Base-by-base conservation (phyloP, 2,888 invertebrate species). In the Uropetala carovei region DNA sequence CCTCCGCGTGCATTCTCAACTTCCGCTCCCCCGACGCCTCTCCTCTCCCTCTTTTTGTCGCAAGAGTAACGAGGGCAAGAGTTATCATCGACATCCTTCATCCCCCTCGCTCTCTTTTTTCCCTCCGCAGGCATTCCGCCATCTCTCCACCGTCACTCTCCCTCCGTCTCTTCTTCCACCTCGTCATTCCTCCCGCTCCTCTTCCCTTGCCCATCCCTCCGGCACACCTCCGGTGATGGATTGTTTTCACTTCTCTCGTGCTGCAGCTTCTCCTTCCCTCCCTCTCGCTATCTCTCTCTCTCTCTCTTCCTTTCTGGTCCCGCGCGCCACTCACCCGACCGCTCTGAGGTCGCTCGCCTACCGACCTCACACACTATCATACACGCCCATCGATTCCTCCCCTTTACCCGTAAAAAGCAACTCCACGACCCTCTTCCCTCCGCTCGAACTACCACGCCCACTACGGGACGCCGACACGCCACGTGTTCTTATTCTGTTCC, bases 51-150 rank as follows among this genome's bases (percentile, higher is more conserved):
- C 83, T n/a, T 16, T 56, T 18, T 83, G 83, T 83, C 83, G 57
- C 83, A 83, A 83, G 83, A 83, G 83, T 83, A 83, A 83, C 83
- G 83, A 83, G 83, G 83, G 83, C 83, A 83, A 83, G 83, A 83
- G 83, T 83, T 89, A 60, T 89, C 64, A 89, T 89, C 64, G 64
- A 60, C 89, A 68, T 18, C 27, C 30, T 64, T 89, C 43, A 89
- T 30, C 89, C 43, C 43, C 64, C 64, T 89, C 64, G 27, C 30
- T 43, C 89, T 43, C 43, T 68, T n/a, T 16, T 7, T n/a, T 11
- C 68, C 16, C 43, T n/a, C n/a, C 43, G 43, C 43, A 1, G 43
- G 5, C 56, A 30, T 18, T 7, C 56, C 57, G 10, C 83, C 83
- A 18, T n/a, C n/a, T 64, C 64, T 11, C 64, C n/a, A 2, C 16